Conservation (phyloP, 2,888 invertebrate genomes). For the Rhingia campestris region DNA sequence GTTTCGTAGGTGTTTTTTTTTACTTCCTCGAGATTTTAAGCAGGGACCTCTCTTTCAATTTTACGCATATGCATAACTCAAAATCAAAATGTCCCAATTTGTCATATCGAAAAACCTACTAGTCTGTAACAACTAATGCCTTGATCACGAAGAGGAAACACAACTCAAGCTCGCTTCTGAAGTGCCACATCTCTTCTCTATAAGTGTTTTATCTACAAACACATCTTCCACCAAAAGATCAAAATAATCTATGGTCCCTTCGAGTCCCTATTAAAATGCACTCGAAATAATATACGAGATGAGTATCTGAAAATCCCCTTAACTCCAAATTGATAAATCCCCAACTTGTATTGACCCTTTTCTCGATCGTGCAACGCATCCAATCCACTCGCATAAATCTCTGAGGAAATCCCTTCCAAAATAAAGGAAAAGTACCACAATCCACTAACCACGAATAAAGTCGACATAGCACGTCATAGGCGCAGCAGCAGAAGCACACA, state of each 20-base stretch:
- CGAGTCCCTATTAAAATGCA: not conserved
- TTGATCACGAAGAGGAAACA: no score
- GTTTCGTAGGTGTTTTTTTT: no score
- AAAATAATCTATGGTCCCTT: not conserved
- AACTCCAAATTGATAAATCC: constrained; percentile 53
- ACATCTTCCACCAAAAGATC: not conserved
- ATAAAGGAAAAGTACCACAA: constrained; percentile 20
- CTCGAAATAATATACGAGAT: not conserved
- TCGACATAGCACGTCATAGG: not conserved
- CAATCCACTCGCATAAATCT: constrained; percentile 43
- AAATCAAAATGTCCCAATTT: no score
- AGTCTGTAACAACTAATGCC: no score
- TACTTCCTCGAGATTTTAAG: no score
- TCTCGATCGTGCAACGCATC: constrained; percentile 5
- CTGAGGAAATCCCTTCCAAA: constrained; percentile 34
- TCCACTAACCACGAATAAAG: constrained; percentile 27
- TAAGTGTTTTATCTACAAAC: not conserved
- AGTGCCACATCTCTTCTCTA: no score
- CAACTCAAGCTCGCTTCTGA: no score
- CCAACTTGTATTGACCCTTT: constrained; percentile 11
- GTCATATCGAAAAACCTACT: no score
- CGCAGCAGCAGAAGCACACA: not conserved
- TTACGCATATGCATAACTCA: no score
- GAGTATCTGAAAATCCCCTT: constrained; percentile 35
- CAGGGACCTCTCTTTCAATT: no score